These are phyloP conservation scores for Apodemia zela DNA, from an alignment of 2,888 invertebrate species.

Conservation along the genomic window DNA sequence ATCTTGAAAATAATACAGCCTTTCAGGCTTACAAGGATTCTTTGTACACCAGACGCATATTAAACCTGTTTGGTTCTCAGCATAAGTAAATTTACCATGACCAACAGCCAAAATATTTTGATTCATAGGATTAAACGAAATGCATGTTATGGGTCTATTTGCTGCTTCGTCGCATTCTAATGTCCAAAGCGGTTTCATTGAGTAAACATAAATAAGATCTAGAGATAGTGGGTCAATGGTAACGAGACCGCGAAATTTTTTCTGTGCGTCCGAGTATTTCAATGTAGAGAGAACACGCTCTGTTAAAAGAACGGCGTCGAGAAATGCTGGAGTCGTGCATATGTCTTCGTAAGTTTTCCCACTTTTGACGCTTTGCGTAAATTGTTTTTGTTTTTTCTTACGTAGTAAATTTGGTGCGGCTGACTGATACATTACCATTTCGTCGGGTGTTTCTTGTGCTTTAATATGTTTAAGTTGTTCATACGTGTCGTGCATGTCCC, in stretches of 20 bases:
- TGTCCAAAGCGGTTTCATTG: constrained; percentile 84
- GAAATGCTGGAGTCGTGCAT: constrained; percentile 63
- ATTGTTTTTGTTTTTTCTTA: constrained; percentile 42
- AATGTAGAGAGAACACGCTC: constrained; percentile 87
- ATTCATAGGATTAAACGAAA: constrained; percentile 85
- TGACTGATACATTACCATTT: constrained; percentile 69
- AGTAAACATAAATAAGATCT: constrained; percentile 84
- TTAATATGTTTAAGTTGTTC: constrained; percentile 55
- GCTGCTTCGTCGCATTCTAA: constrained; percentile 74
- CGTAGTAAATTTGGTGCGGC: constrained; percentile 52
- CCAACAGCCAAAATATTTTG: constrained; percentile 86
- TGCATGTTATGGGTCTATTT: constrained; percentile 79
- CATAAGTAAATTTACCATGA: constrained; percentile 84
- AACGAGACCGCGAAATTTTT: constrained; percentile 84
- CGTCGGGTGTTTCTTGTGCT: constrained; percentile 56
- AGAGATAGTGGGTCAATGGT: constrained; percentile 82
- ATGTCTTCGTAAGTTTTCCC: constrained; percentile 54
- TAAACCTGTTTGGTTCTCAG: constrained; percentile 79
- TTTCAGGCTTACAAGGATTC: constrained; percentile 89
- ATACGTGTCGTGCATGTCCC: constrained; percentile 89
- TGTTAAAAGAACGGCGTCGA: constrained; percentile 82
- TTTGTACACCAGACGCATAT: constrained; percentile 90
- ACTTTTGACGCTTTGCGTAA: constrained; percentile 19
- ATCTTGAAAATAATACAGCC: constrained; percentile 81
- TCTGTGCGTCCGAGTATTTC: constrained; percentile 83